Percentiles rank a stretch among this genome's conserved stretches.
Conservation (phyloP, 2,888 invertebrate species). For the Shargacucullia verbasci region DNA sequence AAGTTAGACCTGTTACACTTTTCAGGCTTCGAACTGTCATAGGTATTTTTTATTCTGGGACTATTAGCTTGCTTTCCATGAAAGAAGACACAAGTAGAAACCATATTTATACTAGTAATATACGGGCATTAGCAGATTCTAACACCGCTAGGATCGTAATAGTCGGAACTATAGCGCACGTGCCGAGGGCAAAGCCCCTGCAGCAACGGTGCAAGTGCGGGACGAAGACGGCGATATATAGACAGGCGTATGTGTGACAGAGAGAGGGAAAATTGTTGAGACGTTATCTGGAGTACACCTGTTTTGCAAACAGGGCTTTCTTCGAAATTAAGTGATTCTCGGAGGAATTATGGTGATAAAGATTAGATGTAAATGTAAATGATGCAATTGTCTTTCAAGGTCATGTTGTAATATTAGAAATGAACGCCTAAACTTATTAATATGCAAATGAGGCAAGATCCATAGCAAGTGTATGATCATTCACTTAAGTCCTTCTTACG, state of each 20-base stretch:
- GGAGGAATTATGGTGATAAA: slow-evolving; percentile 13
- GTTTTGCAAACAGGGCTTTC: slow-evolving; percentile 34
- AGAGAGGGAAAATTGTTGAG: slow-evolving; percentile 36
- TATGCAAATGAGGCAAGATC: too few relatives aligned
- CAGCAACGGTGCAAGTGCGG: slow-evolving; percentile 61
- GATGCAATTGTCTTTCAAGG: not conserved
- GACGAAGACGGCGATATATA: slow-evolving; percentile 39
- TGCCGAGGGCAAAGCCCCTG: slow-evolving; percentile 69
- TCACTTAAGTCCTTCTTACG: too few relatives aligned
- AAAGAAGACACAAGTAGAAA: too few relatives aligned
- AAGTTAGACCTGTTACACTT: too few relatives aligned
- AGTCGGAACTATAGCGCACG: slow-evolving; percentile 62
- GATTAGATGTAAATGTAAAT: slow-evolving; percentile 1
- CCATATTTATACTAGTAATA: not conserved
- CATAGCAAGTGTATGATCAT: too few relatives aligned
- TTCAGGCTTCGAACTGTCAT: too few relatives aligned
- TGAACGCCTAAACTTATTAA: too few relatives aligned
- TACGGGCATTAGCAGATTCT: not conserved
- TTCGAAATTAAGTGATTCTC: slow-evolving; percentile 18
- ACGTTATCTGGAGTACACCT: slow-evolving; percentile 48
- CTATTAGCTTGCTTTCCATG: too few relatives aligned
- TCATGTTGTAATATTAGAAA: not conserved
- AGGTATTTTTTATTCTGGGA: too few relatives aligned
- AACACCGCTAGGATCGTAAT: slow-evolving; percentile 12
- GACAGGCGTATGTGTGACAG: slow-evolving; percentile 22